A percentile compares a stretch with the other conserved stretches of the same genome.
Conservation (phyloP, 2,113 vertebrate genomes). For the Clarias batrachus region DNA sequence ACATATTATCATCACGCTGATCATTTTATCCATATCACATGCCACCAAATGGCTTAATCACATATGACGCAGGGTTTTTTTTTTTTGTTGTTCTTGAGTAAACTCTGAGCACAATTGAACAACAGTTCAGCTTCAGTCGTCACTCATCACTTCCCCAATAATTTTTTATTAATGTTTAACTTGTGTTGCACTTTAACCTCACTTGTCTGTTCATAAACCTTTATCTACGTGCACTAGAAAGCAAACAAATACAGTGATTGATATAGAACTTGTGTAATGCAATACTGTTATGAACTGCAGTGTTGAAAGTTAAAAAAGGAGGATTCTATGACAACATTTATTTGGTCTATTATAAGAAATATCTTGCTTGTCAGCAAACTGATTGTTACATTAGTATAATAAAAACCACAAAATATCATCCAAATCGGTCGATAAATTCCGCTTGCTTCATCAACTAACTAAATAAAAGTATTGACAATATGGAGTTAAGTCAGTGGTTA, state of each 20-base stretch:
- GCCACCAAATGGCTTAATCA: neutral
- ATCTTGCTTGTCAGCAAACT: neutral
- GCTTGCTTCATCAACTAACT: neutral
- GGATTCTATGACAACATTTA: neutral
- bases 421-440: neutral
- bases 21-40: neutral
- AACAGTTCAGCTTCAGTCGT: slow-evolving; percentile 7
- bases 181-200: slow-evolving; percentile 50
- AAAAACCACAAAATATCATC: neutral
- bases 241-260: slow-evolving; percentile 17
- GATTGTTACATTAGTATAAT: neutral
- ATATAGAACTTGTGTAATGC: slow-evolving; percentile 20
- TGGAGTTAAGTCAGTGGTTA: neutral
- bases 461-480: neutral
- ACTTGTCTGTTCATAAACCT: slow-evolving; percentile 40
- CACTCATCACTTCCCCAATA: slow-evolving; percentile 9
- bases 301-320: neutral
- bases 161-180: slow-evolving; percentile 53
- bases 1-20: too few species aligned
- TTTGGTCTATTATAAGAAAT: neutral
- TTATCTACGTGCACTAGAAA: slow-evolving; percentile 12
- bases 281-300: slow-evolving; percentile 1
- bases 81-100: neutral
- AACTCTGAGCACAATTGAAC: neutral
- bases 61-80: neutral